phyloP scores from a whole-genome alignment of 2,113 vertebrate species.

The Lamprotornis superbus region DNA sequence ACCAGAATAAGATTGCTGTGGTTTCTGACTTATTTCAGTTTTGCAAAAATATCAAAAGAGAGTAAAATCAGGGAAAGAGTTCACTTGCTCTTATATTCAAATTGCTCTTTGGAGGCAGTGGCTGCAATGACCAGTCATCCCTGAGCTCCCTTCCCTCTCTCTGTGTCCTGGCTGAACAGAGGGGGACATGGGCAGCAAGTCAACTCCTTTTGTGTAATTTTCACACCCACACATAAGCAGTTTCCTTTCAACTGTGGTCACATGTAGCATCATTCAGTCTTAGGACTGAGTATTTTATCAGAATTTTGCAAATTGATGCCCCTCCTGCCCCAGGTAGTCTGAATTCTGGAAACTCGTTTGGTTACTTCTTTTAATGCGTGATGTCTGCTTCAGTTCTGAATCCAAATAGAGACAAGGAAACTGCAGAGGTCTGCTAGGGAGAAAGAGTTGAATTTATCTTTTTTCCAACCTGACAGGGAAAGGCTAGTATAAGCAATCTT shows the following conservation, averaged over 20 bases:
- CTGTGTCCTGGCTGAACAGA: accelerated
- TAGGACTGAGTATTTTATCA: neutral
- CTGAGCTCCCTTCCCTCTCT: neutral
- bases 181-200: too few relatives aligned
- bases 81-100: neutral
- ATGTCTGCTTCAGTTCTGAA: neutral
- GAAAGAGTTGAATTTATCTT: neutral
- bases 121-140: neutral
- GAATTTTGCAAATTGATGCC: neutral
- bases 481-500: neutral
- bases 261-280: neutral
- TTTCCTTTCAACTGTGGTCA: neutral
- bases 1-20: neutral
- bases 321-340: neutral
- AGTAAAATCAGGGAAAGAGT: neutral
- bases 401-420: neutral
- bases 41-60: neutral
- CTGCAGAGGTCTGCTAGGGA: neutral
- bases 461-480: neutral
- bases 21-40: neutral
- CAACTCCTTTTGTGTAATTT: neutral
- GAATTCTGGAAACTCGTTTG: neutral
- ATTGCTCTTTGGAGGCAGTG: neutral
- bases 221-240: neutral
- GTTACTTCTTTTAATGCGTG: neutral